Evolutionary conservation across 2,113 vertebrate genomes (phyloP), one percentile per base, ranked within the genome.

Genomic region (Stegostoma tigrinum): DNA sequence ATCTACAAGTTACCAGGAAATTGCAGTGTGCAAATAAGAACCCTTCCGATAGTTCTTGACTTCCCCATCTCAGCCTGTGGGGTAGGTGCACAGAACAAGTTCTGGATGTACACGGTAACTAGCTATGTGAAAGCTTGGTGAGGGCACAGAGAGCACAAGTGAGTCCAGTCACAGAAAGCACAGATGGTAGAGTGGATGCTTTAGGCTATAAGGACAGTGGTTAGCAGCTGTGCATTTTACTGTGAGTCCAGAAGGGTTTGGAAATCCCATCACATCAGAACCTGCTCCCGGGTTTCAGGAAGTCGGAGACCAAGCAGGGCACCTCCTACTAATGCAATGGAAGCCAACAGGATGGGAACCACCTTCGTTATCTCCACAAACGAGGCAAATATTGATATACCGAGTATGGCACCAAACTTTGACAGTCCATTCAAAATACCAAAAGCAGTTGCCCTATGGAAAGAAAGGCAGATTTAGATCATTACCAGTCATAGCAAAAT

Each of bases 361-460:
- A 99, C 98, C 97, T 99, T 98, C 17, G 99, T 99, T 96, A 99
- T 97, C 95, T 99, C 98, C 21, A 99, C 98, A 0, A 99, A 99
- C 90, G 98, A 98, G 93, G 99, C 98, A 55, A 99, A 99, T 97
- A 99, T 98, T n/a, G 98, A 99, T 96, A 98, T 99, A 96, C 98
- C 99, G 91, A 99, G 96, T 96, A 99, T 98, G 97, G 99, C 98
- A 0, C 98, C 99, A 78, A 99, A 97, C 97, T 99, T 99, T 96
- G 98, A 98, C 95, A 99, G 96, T 23, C 98, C 99, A 0, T 99
- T 99, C 96, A 99, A 98, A 97, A 99, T 98, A 45, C 99, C 99
- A 48, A 99, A 99, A 2, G 99, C 99, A 0, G 99, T 99, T 95
- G 98, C 98, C 96, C 99, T 99, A 97, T 4, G 80, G 96, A 96